These are phyloP conservation scores for Zoroaster sp. DNA, from an alignment of 53 echinoderm and acorn worm species.

Conservation along the genomic window DNA sequence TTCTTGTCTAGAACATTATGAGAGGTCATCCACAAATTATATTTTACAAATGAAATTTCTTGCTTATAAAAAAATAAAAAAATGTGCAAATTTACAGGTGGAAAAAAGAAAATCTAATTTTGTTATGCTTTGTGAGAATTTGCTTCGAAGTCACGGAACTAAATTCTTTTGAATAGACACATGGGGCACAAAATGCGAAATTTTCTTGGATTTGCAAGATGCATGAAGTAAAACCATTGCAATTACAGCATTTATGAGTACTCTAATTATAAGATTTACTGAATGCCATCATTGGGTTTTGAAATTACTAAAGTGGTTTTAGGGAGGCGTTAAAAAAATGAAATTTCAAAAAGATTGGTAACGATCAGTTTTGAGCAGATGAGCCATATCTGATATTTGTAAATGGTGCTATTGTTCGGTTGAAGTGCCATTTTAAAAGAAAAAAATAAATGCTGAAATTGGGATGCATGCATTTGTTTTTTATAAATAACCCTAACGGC, in stretches of 20 bases:
- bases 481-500: slow-evolving; percentile 2
- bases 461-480: slow-evolving; percentile 43
- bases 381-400: neutral
- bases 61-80: too few relatives aligned
- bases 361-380: neutral
- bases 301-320: neutral
- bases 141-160: neutral
- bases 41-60: too few relatives aligned
- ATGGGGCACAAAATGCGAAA: slow-evolving; percentile 36
- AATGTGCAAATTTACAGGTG: too few relatives aligned
- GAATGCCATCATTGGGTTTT: neutral
- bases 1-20: too few relatives aligned
- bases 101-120: neutral
- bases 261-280: neutral
- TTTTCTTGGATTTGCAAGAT: slow-evolving; percentile 93
- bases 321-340: too few relatives aligned
- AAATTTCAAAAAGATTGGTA: too few relatives aligned
- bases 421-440: neutral
- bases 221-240: slow-evolving; percentile 40
- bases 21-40: too few relatives aligned
- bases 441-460: slow-evolving; percentile 19
- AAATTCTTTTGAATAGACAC: neutral
- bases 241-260: slow-evolving; percentile 29
- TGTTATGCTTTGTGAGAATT: neutral
- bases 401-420: neutral